phyloP scores from a whole-genome alignment of 2,797 vertebrate genomes.

The Tachyglossus aculeatus region DNA sequence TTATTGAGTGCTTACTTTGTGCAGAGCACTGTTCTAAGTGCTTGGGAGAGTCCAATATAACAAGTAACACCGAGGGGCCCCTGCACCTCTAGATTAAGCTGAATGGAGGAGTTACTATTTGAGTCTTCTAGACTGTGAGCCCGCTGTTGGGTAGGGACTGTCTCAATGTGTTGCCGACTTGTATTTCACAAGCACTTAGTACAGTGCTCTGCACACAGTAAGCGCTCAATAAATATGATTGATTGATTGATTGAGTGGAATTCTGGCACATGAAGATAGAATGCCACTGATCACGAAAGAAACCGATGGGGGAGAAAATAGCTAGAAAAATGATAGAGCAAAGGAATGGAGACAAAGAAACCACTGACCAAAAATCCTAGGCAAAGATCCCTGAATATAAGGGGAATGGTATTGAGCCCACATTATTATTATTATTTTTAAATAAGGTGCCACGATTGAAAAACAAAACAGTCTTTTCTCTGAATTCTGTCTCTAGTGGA shows the following conservation, averaged over 20 bases:
- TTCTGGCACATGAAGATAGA: slow-evolving; percentile 30
- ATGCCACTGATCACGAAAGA: slow-evolving; percentile 16
- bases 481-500: slow-evolving; percentile 38
- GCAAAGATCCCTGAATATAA: slow-evolving; percentile 45
- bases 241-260: no score
- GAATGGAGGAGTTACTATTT: slow-evolving; percentile 58
- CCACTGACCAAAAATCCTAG: slow-evolving; percentile 33
- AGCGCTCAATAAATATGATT: no score
- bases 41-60: slow-evolving; percentile 34
- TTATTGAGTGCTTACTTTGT: no score
- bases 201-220: no score
- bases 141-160: no score
- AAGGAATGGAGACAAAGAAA: slow-evolving; percentile 30
- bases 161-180: no score
- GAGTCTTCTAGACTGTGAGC: no score
- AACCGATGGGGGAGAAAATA: neutral
- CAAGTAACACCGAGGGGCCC: no score
- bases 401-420: slow-evolving; percentile 42
- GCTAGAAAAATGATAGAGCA: slow-evolving; percentile 21
- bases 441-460: slow-evolving; percentile 41
- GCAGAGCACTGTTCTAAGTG: no score
- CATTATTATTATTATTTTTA: slow-evolving; percentile 49
- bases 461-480: neutral
- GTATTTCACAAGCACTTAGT: no score
- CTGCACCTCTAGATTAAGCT: slow-evolving; percentile 60